Percentiles rank a stretch among this genome's conserved stretches.
These are phyloP conservation scores for Melanotus villosus DNA, from an alignment of 2,888 invertebrate species.

Conservation along the genomic window DNA sequence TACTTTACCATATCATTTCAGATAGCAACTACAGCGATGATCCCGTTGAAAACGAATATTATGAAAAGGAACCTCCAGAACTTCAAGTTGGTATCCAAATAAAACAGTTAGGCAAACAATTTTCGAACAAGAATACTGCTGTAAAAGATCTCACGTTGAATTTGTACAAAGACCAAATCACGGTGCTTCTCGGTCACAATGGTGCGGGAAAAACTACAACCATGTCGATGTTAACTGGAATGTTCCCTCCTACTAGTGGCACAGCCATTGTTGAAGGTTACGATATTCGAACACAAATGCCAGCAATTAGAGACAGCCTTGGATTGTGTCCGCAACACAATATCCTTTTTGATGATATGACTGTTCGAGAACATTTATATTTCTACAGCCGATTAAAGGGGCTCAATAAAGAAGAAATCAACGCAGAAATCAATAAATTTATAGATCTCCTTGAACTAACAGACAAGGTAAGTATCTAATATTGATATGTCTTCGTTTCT, in stretches of 20 bases:
- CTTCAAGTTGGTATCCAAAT: constrained; percentile 71
- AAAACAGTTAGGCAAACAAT: constrained; percentile 75
- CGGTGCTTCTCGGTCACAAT: constrained; percentile 83
- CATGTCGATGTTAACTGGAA: constrained; percentile 92
- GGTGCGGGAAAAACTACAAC: constrained; percentile 96
- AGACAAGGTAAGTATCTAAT: constrained; percentile 81
- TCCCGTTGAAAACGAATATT: constrained; percentile 57
- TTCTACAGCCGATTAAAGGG: constrained; percentile 86
- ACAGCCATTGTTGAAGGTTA: constrained; percentile 80
- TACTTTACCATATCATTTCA: not conserved
- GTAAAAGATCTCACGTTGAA: constrained; percentile 81
- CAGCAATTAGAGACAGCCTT: constrained; percentile 77
- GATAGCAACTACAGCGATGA: not conserved
- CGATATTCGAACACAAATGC: constrained; percentile 77
- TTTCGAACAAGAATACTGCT: constrained; percentile 71
- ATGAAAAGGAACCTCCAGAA: constrained; percentile 71
- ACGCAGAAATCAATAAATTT: constrained; percentile 76
- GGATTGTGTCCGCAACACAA: constrained; percentile 91
- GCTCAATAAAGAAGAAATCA: constrained; percentile 70
- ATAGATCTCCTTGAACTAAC: constrained; percentile 77
- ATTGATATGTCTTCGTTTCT: not conserved
- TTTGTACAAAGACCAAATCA: constrained; percentile 91
- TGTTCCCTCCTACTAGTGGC: constrained; percentile 78
- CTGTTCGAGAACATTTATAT: constrained; percentile 85
- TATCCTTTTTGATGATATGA: constrained; percentile 85